phyloP scores from a whole-genome alignment of 92 coral and sea anemone genomes.

The Epizoanthus scotinus region DNA sequence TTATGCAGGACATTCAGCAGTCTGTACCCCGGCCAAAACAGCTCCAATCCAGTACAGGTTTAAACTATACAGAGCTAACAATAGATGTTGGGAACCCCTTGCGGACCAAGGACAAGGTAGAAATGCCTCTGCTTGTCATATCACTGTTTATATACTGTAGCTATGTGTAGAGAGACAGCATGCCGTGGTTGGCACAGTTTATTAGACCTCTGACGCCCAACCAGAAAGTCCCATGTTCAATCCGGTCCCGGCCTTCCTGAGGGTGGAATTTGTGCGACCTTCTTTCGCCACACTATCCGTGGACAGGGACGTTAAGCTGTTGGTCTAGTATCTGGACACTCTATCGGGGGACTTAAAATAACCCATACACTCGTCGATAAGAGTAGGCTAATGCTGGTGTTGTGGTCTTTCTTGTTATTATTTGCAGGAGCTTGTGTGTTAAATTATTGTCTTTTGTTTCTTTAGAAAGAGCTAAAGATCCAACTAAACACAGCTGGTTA shows the following conservation, averaged over 20 bases:
- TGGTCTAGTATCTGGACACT: too few species aligned
- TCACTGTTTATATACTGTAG: neutral
- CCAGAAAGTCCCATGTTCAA: neutral
- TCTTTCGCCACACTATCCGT: too few species aligned
- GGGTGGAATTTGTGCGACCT: too few species aligned
- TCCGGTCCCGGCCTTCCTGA: too few species aligned
- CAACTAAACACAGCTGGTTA: constrained; percentile 31
- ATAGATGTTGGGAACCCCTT: constrained; percentile 31
- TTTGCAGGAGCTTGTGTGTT: neutral
- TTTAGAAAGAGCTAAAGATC: constrained; percentile 36
- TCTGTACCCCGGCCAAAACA: constrained; percentile 16
- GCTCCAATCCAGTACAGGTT: neutral
- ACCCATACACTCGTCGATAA: too few species aligned
- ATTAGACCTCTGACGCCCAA: too few species aligned
- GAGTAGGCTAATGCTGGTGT: too few species aligned
- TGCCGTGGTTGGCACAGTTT: too few species aligned
- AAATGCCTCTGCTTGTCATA: neutral
- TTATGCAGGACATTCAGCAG: constrained; percentile 22
- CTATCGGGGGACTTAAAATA: too few species aligned
- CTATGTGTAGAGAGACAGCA: too few species aligned
- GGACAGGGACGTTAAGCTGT: too few species aligned
- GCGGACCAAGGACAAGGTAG: constrained; percentile 7
- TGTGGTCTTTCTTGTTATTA: neutral
- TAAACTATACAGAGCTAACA: constrained; percentile 33
- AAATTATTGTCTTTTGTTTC: neutral